Conservation (phyloP, 1,140 invertebrate genomes). For the Drosophila busckii region DNA sequence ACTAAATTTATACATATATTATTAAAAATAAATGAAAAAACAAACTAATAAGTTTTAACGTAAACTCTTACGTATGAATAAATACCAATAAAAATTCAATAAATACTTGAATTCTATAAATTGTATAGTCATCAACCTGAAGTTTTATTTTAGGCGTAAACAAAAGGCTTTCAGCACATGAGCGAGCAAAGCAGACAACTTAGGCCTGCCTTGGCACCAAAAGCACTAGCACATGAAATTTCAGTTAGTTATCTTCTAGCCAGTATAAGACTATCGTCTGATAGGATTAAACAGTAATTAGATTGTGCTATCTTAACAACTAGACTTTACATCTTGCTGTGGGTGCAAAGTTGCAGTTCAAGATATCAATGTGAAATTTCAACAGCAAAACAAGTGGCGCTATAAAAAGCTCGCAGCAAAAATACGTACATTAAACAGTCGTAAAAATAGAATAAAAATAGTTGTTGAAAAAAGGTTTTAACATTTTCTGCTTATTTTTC, state of each 20-base stretch:
- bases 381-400: not conserved
- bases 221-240: constrained; percentile 32
- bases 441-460: too few species aligned
- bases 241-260: constrained; percentile 30
- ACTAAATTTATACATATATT: constrained; percentile 62
- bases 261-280: constrained; percentile 12
- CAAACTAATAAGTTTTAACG: constrained; percentile 64
- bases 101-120: constrained; percentile 37
- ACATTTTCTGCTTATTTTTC: too few species aligned
- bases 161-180: not conserved
- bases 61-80: constrained; percentile 39
- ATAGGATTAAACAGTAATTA: constrained; percentile 10
- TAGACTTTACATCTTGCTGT: not conserved
- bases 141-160: constrained; percentile 8
- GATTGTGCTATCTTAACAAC: constrained; percentile 6
- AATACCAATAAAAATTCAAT: constrained; percentile 26
- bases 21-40: constrained; percentile 42
- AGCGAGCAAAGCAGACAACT: constrained; percentile 1
- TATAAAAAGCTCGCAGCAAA: too few species aligned
- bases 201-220: constrained; percentile 1
- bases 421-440: too few species aligned
- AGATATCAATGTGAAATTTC: constrained; percentile 38
- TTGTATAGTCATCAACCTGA: constrained; percentile 7
- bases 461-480: too few species aligned
- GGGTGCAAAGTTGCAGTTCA: constrained; percentile 13